These are phyloP conservation scores for Tipula lateralis DNA, from an alignment of 2,888 invertebrate genomes.

Conservation along the genomic window DNA sequence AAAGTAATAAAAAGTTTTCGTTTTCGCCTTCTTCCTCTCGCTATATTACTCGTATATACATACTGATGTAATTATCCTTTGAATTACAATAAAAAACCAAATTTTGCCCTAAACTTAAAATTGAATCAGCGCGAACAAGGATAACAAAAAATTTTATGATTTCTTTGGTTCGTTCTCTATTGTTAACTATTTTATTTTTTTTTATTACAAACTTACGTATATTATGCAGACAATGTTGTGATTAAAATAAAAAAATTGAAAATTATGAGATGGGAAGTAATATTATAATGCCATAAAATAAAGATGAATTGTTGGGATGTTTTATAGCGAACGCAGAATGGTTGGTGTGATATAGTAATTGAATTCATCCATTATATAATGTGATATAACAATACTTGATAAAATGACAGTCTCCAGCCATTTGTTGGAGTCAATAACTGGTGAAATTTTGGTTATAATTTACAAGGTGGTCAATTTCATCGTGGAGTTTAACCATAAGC, in stretches of 20 bases:
- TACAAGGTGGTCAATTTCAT: no score
- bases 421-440: no score
- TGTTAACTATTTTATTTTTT: not conserved
- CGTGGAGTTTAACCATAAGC: no score
- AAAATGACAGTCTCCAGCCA: no score
- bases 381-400: no score
- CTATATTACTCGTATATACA: not conserved
- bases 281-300: constrained; percentile 8
- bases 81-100: constrained; percentile 11
- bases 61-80: not conserved
- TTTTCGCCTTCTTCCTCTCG: not conserved
- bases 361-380: no score
- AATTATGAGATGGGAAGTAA: not conserved
- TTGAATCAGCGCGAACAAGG: not conserved
- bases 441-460: no score
- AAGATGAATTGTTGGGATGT: not conserved
- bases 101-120: constrained; percentile 12
- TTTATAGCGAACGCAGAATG: no score
- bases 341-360: not conserved
- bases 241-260: not conserved
- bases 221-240: not conserved
- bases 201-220: not conserved
- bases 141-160: not conserved
- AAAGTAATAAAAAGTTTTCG: not conserved
- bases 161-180: not conserved